Evolutionary conservation across 2,888 invertebrate genomes (phyloP), one percentile per base, ranked within the genome.

Genomic region (Drosophila sordidula): DNA sequence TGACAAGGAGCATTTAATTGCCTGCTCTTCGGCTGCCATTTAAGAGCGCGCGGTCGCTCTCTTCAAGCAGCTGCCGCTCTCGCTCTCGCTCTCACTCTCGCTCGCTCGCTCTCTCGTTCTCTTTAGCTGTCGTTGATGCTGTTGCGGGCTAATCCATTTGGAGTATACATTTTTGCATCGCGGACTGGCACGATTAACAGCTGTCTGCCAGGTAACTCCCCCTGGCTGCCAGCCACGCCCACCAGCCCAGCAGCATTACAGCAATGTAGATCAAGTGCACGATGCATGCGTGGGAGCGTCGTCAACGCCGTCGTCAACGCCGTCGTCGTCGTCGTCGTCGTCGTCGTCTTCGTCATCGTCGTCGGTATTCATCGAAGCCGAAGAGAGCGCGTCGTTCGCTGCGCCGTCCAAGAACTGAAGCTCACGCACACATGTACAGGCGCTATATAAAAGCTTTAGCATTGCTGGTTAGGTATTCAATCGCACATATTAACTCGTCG

Each of bases 401-500:
- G 71, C 65, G 25, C 54, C 49, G 62, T 67, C 32, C 67, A 75
- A 72, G 65, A 80, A 72, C 69, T 63, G 49, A 38, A 44, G 46
- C 62, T 62, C 74, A 69, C 67, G 63, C 61, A 71, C 55, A 74
- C 70, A 65, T 54, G 61, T 50, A 64, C 72, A 71, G 46, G 55
- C 50, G 67, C 75, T 77, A 70, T 79, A 90, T 90, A 88, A 81
- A 83, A 86, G 73, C 77, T 51, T 50, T 57, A 56, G 49, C 46
- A 36, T 25, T 45, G 56, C 52, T 49, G 50, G 32, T 62, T 41
- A 32, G 52, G 75, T 78, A 83, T 82, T 89, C 89, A 86, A 84
- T 87, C 72, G 85, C 69, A 70, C 78, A 70, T 62, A 81, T 79
- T 62, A 83, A 78, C 74, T 79, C 78, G 78, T 59, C 80, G 86